Evolutionary conservation across 2,888 invertebrate species (phyloP).

Genomic region (Dastarcus helophoroides): DNA sequence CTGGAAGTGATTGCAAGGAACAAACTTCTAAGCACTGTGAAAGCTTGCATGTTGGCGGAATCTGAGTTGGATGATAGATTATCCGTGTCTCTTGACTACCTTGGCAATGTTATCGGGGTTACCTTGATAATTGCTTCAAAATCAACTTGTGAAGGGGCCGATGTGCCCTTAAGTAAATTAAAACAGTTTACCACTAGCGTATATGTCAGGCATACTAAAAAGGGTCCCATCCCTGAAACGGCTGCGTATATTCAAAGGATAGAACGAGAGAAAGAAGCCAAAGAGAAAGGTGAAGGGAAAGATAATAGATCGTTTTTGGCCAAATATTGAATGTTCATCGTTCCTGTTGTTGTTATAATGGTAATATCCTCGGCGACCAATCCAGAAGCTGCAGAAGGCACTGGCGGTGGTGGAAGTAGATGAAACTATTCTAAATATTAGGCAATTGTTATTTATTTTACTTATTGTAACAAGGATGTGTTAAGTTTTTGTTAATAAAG

Average conservation of each 20-base stretch:
- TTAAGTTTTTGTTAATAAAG: no score
- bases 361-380: slow-evolving; percentile 79
- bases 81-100: slow-evolving; percentile 67
- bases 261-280: slow-evolving; percentile 80
- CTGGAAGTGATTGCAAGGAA: slow-evolving; percentile 54
- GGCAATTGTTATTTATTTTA: no score
- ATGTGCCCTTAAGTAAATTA: slow-evolving; percentile 33
- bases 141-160: slow-evolving; percentile 38
- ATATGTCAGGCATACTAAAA: slow-evolving; percentile 66
- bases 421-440: no score
- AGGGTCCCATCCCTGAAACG: slow-evolving; percentile 87
- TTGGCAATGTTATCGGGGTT: slow-evolving; percentile 67
- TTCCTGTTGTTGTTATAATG: slow-evolving; percentile 84
- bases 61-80: slow-evolving; percentile 67
- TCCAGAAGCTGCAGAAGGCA: slow-evolving; percentile 44
- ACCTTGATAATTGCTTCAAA: slow-evolving; percentile 43
- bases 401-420: no score
- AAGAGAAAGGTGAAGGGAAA: slow-evolving; percentile 79
- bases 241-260: slow-evolving; percentile 87
- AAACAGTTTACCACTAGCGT: slow-evolving; percentile 64
- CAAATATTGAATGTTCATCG: slow-evolving; percentile 99
- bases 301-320: slow-evolving; percentile 93
- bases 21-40: slow-evolving; percentile 65
- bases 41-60: slow-evolving; percentile 67
- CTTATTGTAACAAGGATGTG: no score